Conservation (phyloP, 2,113 vertebrate genomes). For the Pseudopipra pipra region DNA sequence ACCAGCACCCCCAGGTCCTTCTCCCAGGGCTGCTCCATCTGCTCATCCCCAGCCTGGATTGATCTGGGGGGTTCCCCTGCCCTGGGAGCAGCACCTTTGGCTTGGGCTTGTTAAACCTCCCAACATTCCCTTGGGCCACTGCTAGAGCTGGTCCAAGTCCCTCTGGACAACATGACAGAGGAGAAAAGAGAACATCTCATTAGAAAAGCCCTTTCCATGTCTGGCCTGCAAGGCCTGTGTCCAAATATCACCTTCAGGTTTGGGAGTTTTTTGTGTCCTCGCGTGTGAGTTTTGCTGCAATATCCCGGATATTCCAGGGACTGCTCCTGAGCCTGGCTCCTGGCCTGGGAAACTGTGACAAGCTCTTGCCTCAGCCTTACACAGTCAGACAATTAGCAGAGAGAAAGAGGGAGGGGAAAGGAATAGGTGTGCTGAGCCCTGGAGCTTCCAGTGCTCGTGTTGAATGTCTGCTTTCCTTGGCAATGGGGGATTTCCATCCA, state of each 20-base stretch:
- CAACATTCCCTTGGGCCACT: not conserved
- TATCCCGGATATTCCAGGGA: not conserved
- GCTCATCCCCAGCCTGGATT: not conserved
- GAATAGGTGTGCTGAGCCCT: constrained; percentile 40
- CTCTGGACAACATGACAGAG: not conserved
- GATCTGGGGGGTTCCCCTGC: fast-evolving
- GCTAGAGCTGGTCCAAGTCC: fast-evolving
- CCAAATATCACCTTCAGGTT: not conserved
- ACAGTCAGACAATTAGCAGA: constrained; percentile 37
- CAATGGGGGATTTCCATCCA: not conserved
- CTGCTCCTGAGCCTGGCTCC: constrained; percentile 4
- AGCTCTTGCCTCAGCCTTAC: not conserved
- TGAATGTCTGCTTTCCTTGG: not conserved
- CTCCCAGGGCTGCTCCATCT: not conserved
- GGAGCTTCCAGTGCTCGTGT: not conserved
- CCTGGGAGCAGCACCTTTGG: not conserved
- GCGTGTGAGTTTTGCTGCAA: not conserved
- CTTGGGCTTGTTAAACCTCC: not conserved
- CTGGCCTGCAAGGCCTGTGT: fast-evolving
- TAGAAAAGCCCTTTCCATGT: not conserved
- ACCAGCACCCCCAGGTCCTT: not conserved
- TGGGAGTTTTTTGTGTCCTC: not conserved
- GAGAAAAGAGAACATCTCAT: not conserved
- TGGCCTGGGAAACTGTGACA: not conserved
- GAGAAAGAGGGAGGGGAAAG: constrained; percentile 5